These are phyloP conservation scores for Orthosia gracilis DNA, from an alignment of 2,888 invertebrate species.

Conservation along the genomic window DNA sequence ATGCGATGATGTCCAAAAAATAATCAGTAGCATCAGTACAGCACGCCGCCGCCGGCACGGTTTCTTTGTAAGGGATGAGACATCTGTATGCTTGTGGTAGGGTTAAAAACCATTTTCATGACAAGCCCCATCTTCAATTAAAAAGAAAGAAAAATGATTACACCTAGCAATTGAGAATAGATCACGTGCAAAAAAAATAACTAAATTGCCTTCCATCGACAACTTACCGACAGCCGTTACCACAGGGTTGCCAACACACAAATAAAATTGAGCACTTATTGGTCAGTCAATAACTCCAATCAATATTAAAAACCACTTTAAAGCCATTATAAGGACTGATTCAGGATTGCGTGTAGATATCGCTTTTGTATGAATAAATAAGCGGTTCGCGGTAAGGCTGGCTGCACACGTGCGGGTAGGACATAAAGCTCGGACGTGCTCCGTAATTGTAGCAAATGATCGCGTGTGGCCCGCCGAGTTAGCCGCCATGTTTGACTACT, in stretches of 20 bases:
- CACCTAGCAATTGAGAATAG: constrained; percentile 3
- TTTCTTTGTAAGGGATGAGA: no score
- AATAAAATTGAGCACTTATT: constrained; percentile 53
- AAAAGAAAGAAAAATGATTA: constrained; percentile 3
- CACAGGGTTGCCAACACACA: constrained; percentile 32
- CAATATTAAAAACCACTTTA: constrained; percentile 68
- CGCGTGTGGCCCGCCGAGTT: constrained; percentile 63
- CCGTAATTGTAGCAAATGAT: constrained; percentile 72
- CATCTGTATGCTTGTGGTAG: no score
- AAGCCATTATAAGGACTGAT: constrained; percentile 66
- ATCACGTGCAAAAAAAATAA: constrained; percentile 10
- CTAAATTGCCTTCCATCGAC: constrained; percentile 12
- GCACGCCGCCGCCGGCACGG: no score
- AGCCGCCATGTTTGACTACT: constrained; percentile 58
- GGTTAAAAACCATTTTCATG: no score
- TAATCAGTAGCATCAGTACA: no score
- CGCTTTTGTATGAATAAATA: constrained; percentile 69
- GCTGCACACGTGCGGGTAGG: constrained; percentile 67
- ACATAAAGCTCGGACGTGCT: constrained; percentile 72
- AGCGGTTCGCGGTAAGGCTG: constrained; percentile 66
- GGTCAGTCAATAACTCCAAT: constrained; percentile 60
- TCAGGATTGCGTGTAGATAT: constrained; percentile 69
- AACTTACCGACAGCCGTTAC: constrained; percentile 33
- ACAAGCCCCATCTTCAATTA: background rate
- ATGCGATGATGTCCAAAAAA: no score